Percentiles rank a stretch among this genome's conserved stretches.
phyloP scores from a whole-genome alignment of 2,797 vertebrate species.

The Macroramphosus scolopax region DNA sequence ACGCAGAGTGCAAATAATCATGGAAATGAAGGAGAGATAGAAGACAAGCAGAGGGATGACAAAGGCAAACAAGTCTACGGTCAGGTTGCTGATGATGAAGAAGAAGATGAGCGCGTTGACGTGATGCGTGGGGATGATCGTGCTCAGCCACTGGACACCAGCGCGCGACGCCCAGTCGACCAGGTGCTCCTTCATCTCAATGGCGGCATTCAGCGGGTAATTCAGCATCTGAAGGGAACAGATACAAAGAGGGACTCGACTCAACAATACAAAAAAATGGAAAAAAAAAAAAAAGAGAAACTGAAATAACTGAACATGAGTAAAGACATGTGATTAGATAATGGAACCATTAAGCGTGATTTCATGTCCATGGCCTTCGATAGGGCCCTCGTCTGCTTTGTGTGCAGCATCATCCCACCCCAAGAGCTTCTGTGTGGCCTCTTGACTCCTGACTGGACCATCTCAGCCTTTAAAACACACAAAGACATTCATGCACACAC shows the following conservation, averaged over 20 bases:
- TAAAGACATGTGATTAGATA: too few relatives aligned
- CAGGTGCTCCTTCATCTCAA: slow-evolving; percentile 92
- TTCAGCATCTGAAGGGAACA: slow-evolving; percentile 83
- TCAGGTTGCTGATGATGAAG: slow-evolving; percentile 97
- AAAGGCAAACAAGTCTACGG: slow-evolving; percentile 92
- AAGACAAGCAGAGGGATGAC: slow-evolving; percentile 92
- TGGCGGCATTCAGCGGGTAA: slow-evolving; percentile 86
- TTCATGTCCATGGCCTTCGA: slow-evolving; percentile 74
- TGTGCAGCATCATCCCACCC: slow-evolving; percentile 69
- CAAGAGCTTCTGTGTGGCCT: slow-evolving; percentile 58
- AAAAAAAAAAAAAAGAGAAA: background rate
- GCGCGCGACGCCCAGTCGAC: slow-evolving; percentile 93
- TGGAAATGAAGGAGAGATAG: slow-evolving; percentile 95
- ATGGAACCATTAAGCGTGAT: slow-evolving; percentile 76
- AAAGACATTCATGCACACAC: background rate
- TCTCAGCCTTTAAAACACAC: slow-evolving; percentile 39
- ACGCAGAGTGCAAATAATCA: slow-evolving; percentile 96
- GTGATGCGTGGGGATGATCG: slow-evolving; percentile 92
- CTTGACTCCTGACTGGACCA: slow-evolving; percentile 44
- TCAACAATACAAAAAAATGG: too few relatives aligned
- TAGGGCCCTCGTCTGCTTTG: slow-evolving; percentile 55
- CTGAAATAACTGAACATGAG: too few relatives aligned
- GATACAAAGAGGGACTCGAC: too few relatives aligned
- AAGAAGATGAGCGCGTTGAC: slow-evolving; percentile 97
- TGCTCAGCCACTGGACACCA: slow-evolving; percentile 95